These are phyloP conservation scores for Branchinecta lynchi DNA, from an alignment of 1,140 invertebrate genomes.

Conservation along the genomic window DNA sequence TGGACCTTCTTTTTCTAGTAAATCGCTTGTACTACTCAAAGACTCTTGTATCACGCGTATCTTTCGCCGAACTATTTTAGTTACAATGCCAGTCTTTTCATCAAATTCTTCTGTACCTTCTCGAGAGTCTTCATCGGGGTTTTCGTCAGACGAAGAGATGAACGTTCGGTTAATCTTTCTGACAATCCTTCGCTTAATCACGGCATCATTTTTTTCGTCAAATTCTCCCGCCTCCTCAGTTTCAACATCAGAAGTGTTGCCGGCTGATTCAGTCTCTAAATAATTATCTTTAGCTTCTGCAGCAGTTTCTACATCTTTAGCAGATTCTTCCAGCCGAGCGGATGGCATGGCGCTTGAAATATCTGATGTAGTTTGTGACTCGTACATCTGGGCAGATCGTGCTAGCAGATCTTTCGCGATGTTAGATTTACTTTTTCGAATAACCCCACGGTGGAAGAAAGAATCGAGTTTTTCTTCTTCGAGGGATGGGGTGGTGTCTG, in stretches of 20 bases:
- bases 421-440: not conserved
- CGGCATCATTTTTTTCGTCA: not conserved
- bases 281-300: no score
- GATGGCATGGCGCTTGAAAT: no score
- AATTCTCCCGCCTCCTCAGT: not conserved
- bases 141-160: no score
- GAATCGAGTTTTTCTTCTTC: not conserved
- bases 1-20: not conserved
- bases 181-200: constrained; percentile 3
- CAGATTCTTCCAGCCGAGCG: no score
- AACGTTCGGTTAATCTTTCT: not conserved
- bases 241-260: no score
- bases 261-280: no score
- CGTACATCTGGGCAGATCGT: not conserved
- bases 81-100: constrained; percentile 4
- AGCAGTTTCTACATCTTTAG: no score
- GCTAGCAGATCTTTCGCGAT: not conserved
- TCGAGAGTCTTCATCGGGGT: not conserved
- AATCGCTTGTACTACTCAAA: no score
- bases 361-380: not conserved
- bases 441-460: not conserved
- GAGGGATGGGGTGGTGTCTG: not conserved
- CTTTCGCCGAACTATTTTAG: no score
- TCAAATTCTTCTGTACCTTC: constrained; percentile 3
- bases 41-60: no score